Conservation (phyloP, 1,140 invertebrate genomes). For the Parapsyche elsis region DNA sequence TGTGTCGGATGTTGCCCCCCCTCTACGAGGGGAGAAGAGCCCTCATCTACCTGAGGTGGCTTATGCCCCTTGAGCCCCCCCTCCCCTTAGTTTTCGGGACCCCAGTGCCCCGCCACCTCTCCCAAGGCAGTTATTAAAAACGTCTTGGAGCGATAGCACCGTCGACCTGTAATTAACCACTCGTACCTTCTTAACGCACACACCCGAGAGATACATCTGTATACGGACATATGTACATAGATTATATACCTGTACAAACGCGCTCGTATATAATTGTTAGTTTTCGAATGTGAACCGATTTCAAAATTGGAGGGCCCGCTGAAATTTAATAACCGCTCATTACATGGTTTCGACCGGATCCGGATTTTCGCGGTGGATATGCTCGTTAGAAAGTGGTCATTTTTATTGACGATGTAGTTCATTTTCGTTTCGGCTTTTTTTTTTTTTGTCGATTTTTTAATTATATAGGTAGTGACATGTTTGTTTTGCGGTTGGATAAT, state of each 20-base stretch:
- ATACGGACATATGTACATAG: background rate
- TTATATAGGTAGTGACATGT: too few species aligned
- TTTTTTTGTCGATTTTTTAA: too few species aligned
- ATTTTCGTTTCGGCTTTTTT: too few species aligned
- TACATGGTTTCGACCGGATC: too few species aligned
- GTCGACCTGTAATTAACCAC: conserved; percentile 67
- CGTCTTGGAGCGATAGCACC: conserved; percentile 68
- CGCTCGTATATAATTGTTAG: background rate
- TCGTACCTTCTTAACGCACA: background rate
- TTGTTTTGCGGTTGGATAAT: too few species aligned
- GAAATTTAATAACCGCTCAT: too few species aligned
- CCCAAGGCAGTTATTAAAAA: conserved; percentile 71
- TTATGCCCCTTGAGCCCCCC: conserved; percentile 52
- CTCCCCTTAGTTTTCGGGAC: conserved; percentile 53
- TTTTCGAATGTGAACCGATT: conserved; percentile 1
- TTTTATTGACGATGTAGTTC: too few species aligned
- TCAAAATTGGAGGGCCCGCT: too few species aligned
- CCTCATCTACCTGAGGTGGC: conserved; percentile 41
- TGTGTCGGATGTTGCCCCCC: background rate
- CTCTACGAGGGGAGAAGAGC: background rate
- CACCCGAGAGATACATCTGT: too few species aligned
- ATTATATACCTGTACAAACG: background rate
- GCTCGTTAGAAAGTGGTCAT: too few species aligned
- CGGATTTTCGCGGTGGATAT: too few species aligned
- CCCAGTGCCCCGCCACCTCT: conserved; percentile 61